Conservation (phyloP, 2,797 vertebrate species). For the Danio jaintianensis region DNA sequence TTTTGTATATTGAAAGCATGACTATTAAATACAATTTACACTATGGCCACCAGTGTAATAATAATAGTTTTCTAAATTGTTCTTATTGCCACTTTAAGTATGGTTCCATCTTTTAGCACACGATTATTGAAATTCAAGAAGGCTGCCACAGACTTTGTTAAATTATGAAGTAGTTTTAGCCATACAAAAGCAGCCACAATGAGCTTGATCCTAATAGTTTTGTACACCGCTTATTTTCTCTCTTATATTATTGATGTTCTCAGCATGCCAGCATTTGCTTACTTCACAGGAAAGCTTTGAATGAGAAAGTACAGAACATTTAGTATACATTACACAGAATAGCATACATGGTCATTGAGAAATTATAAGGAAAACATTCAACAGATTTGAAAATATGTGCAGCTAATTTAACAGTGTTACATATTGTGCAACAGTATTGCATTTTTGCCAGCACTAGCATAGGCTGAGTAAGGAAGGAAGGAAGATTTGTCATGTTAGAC, state of each 20-base stretch:
- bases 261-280: neutral
- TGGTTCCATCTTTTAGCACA: neutral
- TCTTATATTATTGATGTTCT: too few species aligned
- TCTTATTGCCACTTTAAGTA: too few species aligned
- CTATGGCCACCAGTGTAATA: too few species aligned
- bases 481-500: slow-evolving; percentile 34
- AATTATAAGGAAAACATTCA: neutral
- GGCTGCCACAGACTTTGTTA: neutral
- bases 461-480: neutral
- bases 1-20: too few species aligned
- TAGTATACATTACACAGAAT: neutral
- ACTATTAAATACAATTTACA: too few species aligned
- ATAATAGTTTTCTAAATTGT: too few species aligned
- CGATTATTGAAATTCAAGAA: slow-evolving; percentile 10
- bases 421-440: slow-evolving; percentile 19
- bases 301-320: neutral
- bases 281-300: neutral
- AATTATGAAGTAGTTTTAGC: too few species aligned
- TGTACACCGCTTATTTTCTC: too few species aligned
- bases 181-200: too few species aligned
- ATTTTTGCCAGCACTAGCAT: neutral
- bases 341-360: neutral
- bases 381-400: neutral
- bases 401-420: neutral
- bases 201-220: too few species aligned